phyloP scores from a whole-genome alignment of 2,797 vertebrate species.

The Sebastes ruberrimus region DNA sequence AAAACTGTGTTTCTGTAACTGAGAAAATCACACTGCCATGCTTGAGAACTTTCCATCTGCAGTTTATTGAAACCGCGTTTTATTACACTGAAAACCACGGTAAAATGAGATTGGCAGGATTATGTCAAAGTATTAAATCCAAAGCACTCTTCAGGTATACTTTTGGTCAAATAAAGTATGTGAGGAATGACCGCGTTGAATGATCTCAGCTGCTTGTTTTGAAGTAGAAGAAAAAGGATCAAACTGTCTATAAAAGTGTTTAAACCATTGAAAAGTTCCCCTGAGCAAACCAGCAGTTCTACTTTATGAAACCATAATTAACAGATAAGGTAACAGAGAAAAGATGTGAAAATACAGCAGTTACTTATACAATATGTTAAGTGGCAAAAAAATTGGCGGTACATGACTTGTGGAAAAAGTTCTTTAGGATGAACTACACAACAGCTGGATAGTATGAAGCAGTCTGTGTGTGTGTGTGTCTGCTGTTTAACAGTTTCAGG shows the following conservation, averaged over 20 bases:
- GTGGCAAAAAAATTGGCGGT: background rate
- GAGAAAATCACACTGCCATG: constrained; percentile 30
- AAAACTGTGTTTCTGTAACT: constrained; percentile 27
- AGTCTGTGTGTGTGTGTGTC: background rate
- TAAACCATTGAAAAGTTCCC: background rate
- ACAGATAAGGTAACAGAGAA: background rate
- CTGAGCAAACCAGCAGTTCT: background rate
- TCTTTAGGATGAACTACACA: background rate
- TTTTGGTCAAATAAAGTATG: constrained; percentile 25
- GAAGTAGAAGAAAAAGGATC: background rate
- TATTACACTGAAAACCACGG: constrained; percentile 10
- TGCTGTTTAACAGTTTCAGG: background rate
- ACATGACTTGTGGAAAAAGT: background rate
- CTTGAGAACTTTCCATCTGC: constrained; percentile 3
- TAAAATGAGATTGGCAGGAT: background rate
- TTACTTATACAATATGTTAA: background rate
- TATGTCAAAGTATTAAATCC: background rate
- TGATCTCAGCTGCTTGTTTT: constrained; percentile 1
- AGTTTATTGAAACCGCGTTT: background rate
- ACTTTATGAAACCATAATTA: background rate
- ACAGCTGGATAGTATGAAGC: background rate
- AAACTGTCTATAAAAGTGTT: background rate
- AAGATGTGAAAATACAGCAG: background rate
- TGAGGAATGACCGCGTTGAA: constrained; percentile 10
- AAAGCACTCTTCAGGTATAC: background rate